Base-by-base conservation (phyloP, 2,888 invertebrate species). In the Gibbula magus region DNA sequence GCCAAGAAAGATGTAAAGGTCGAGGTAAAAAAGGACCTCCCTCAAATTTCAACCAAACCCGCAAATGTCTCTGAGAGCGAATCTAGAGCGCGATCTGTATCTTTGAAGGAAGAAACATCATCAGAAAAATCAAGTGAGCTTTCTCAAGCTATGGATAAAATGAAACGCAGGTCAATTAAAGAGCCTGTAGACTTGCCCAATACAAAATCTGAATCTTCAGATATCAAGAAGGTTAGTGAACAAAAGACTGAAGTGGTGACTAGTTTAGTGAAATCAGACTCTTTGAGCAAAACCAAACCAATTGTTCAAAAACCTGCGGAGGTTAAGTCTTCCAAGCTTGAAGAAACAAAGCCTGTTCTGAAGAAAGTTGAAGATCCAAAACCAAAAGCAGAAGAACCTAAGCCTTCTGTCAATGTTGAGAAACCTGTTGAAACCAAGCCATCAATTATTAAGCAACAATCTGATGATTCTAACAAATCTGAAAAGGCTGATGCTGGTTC, bases 81-180 rank as follows among this genome's bases (percentile, higher is more conserved):
- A 13, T 10, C 45, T 10, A 45, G 45, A 45, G 13, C 13, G 13
- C 45, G 45, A 5, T 56, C 56, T 22, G 56, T 22, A 7, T 56
- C 56, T 13, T 56, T 56, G 35, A 66, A 78, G 29, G 70, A 45
- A 32, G 66, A 67, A n/a, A 7, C 66, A 0, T 18, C 39, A 18
- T 18, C 51, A 39, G 79, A 61, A 35, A 56, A 66, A n/a, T 13
- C 54, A 16, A 66, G 25, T 79, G 88, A 88, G 82, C 79, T 88
- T 10, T 82, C 87, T 5, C 78, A 85, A 52, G 84, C 84, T 67
- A 87, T 87, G 78, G 85, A 83, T 67, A 86, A 82, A 80, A 81
- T 85, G 10, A 88, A 87, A 39, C 77, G 77, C 16, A 61, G 29
- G 22, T 45, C 77, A 13, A 39, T 54, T 5, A 75, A 75, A 22